These are phyloP conservation scores for Spatulosminthurus flaviceps DNA, from an alignment of 2,888 invertebrate genomes.

Conservation along the genomic window DNA sequence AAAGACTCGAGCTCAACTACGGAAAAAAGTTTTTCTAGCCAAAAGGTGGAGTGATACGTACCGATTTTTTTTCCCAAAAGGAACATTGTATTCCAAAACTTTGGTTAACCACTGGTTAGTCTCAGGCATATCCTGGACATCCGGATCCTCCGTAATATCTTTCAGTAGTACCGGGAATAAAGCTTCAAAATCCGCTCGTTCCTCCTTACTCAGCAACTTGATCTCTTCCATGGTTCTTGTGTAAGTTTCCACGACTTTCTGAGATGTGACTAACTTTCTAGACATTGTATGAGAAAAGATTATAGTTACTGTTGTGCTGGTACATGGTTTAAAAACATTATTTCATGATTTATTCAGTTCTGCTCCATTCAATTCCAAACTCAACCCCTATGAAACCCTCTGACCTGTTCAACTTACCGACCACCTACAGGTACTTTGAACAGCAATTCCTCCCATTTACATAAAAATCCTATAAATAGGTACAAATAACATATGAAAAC, in stretches of 20 bases:
- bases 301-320: too few relatives aligned
- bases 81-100: constrained; percentile 89
- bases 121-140: constrained; percentile 80
- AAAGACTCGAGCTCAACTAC: too few relatives aligned
- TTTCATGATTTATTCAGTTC: too few relatives aligned
- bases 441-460: too few relatives aligned
- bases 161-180: constrained; percentile 86
- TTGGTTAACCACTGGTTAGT: constrained; percentile 83
- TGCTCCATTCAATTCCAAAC: not conserved
- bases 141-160: constrained; percentile 81
- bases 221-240: constrained; percentile 53
- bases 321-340: too few relatives aligned
- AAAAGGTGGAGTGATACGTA: constrained; percentile 29
- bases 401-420: too few relatives aligned
- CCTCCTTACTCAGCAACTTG: constrained; percentile 73
- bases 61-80: constrained; percentile 86
- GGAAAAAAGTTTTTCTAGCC: too few relatives aligned
- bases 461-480: too few relatives aligned
- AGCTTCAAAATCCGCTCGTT: constrained; percentile 86
- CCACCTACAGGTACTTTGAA: too few relatives aligned
- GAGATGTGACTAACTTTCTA: constrained; percentile 59
- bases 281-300: not conserved
- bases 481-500: too few relatives aligned
- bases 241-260: constrained; percentile 50
- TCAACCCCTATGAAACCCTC: not conserved